Base-by-base conservation (phyloP, 2,797 vertebrate genomes). In the Rhadinocentrus ornatus region DNA sequence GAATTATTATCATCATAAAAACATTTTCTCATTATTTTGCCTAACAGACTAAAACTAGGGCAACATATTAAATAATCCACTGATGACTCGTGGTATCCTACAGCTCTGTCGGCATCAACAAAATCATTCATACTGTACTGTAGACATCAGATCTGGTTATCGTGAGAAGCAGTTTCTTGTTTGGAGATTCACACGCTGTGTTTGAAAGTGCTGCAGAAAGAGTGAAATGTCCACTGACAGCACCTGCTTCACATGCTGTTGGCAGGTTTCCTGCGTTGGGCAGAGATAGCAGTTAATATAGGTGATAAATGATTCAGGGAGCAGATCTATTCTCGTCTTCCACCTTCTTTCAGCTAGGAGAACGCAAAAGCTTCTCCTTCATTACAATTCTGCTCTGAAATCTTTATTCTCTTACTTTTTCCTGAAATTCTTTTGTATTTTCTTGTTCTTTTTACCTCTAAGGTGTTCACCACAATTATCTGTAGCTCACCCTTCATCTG, bases 261-360 rank as follows among this genome's bases (percentile, higher is more conserved):
- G 16, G 37, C 34, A 29, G 44, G 18, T 64, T 64, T 64, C 27
- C 56, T 34, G 37, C 20, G 22, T 20, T 60, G 31, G 48, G 31
- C 31, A 44, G 27, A 63, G 37, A 35, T 11, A 9, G 9, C 29
- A n/a, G 60, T 70, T 63, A 79, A 61, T 66, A 55, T 3, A 13
- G n/a, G 46, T 72, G 35, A 80, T 75, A 58, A 80, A 46, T 71
- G 69, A 73, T 77, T 73, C 46, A 81, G 10, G 20, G 24, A 63
- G 44, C 52, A 32, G 24, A 53, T 76, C 55, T 64, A 71, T 82
- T 81, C 67, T 64, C 32, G 48, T 67, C 69, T 53, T 59, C 54
- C 35, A 68, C 62, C 62, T 69, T 58, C 54, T 52, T 65, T 58
- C 59, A 29, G 29, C 26, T 48, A 27, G 31, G 29, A 56, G 44